Conservation (phyloP, 37 sponge, comb jelly and placozoan genomes). For the Beroe ovata region DNA sequence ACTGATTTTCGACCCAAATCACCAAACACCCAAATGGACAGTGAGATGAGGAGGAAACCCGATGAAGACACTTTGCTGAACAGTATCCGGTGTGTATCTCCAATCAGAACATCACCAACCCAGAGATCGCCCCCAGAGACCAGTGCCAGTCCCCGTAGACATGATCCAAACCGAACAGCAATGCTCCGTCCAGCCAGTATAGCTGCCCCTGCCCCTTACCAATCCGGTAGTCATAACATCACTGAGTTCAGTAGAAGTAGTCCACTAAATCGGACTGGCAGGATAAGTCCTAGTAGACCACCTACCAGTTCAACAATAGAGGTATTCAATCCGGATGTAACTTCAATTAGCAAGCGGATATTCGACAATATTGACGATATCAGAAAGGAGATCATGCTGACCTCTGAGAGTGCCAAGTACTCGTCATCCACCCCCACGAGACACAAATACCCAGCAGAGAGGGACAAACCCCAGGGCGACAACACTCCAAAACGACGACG, state of each 20-base stretch:
- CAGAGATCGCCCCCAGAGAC: not conserved
- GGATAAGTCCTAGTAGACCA: not conserved
- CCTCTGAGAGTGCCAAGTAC: not conserved
- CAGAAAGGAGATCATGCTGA: conserved; percentile 29
- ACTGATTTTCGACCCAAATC: conserved; percentile 42
- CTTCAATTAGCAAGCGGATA: conserved; percentile 33
- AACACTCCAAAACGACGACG: not conserved
- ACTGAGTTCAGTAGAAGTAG: not conserved
- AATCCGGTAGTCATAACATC: not conserved
- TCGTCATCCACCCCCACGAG: not conserved
- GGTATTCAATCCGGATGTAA: conserved; percentile 18
- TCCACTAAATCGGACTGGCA: not conserved
- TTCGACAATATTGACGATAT: conserved; percentile 60
- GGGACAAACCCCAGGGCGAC: conserved; percentile 2
- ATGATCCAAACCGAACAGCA: not conserved
- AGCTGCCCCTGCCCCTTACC: not conserved
- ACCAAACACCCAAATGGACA: too few relatives aligned
- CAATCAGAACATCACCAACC: conserved; percentile 6
- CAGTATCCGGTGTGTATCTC: too few relatives aligned
- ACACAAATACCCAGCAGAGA: conserved; percentile 21
- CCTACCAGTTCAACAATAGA: not conserved
- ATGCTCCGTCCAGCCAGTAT: not conserved
- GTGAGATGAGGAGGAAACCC: too few relatives aligned
- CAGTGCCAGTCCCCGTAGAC: not conserved
- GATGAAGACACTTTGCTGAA: too few relatives aligned